Percentiles rank a stretch among this genome's conserved stretches.
These are phyloP conservation scores for Dicrostonyx torquatus DNA, from an alignment of 2,797 vertebrate genomes.

Conservation along the genomic window DNA sequence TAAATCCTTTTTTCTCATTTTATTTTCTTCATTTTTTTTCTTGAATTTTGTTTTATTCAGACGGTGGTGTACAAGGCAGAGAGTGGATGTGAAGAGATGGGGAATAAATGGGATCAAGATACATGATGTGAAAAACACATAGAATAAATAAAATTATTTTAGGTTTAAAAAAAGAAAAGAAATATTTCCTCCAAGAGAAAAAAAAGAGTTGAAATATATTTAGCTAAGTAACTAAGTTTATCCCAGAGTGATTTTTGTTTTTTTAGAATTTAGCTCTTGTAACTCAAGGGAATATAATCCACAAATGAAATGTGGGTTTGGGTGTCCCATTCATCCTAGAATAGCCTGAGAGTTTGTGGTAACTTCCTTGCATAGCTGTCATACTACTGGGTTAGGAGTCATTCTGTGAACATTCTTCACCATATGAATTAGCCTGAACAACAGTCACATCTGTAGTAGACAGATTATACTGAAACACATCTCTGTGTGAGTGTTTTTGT, in stretches of 20 bases:
- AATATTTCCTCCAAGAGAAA: not conserved
- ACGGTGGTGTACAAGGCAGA: not conserved
- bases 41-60: not conserved
- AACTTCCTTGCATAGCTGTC: rapidly evolving
- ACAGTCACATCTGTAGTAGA: not conserved
- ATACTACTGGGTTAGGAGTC: not conserved
- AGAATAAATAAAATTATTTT: not conserved
- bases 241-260: not conserved
- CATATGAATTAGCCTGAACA: not conserved
- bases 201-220: not conserved
- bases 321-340: not conserved
- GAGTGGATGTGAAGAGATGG: not conserved
- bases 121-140: not conserved
- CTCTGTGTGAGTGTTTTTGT: not conserved
- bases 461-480: not conserved
- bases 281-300: not conserved
- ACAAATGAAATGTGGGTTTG: not conserved
- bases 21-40: not conserved
- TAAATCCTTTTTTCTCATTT: not conserved
- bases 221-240: not conserved
- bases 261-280: not conserved
- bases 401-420: not conserved
- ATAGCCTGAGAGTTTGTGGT: not conserved
- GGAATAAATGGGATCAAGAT: not conserved
- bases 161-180: not conserved